phyloP scores from a whole-genome alignment of 2,113 vertebrate genomes.

The Pachycephala philippinensis region DNA sequence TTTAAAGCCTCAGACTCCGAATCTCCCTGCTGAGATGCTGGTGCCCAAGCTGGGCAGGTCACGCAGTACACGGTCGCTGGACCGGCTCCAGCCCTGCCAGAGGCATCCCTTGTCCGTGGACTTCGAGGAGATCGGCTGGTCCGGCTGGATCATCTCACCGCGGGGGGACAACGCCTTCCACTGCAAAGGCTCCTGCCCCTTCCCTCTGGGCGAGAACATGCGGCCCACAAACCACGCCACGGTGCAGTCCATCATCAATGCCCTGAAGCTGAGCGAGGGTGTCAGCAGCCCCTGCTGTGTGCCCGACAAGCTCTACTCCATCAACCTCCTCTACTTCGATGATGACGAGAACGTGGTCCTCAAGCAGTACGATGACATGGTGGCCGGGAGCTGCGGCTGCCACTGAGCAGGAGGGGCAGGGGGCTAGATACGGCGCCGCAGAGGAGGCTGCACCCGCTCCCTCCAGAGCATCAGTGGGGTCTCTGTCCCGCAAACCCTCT shows the following conservation, averaged over 20 bases:
- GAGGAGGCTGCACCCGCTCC: not conserved
- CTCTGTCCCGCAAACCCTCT: not conserved
- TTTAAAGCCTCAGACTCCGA: not conserved
- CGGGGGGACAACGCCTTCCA: conserved; percentile 83
- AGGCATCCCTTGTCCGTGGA: conserved; percentile 78
- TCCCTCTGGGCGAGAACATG: conserved; percentile 77
- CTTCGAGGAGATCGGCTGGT: conserved; percentile 86
- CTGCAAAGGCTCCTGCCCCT: conserved; percentile 82
- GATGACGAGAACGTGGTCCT: conserved; percentile 84
- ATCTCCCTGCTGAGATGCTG: not conserved
- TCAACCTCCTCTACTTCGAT: conserved; percentile 78
- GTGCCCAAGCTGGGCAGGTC: not conserved
- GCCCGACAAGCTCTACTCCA: conserved; percentile 78
- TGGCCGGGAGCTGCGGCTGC: conserved; percentile 81
- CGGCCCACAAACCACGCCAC: conserved; percentile 84
- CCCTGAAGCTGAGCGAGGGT: conserved; percentile 72
- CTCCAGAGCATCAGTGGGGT: not conserved
- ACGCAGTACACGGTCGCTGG: not conserved
- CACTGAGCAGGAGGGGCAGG: conserved; percentile 36
- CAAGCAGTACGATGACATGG: conserved; percentile 84
- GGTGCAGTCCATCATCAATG: conserved; percentile 82
- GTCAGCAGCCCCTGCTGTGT: conserved; percentile 82
- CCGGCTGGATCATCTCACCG: conserved; percentile 84
- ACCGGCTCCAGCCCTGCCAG: conserved; percentile 64
- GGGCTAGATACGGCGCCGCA: fast-evolving